Percentiles rank a stretch among this genome's conserved stretches.
These are phyloP conservation scores for Macropodus opercularis DNA, from an alignment of 2,797 vertebrate genomes.

Conservation along the genomic window DNA sequence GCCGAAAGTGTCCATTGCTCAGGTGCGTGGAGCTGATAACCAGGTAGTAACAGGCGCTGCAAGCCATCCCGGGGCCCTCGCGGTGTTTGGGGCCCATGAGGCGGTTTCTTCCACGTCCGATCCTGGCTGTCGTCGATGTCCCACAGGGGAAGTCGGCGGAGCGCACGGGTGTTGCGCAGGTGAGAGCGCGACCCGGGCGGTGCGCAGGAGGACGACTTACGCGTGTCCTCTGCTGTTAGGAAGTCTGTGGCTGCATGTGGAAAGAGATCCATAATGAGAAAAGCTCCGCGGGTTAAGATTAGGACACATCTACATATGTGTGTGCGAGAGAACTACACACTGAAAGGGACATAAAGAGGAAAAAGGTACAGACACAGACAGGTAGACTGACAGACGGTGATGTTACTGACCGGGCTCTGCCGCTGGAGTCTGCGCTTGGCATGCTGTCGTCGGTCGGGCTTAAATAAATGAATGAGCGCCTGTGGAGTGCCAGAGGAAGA, in stretches of 20 bases:
- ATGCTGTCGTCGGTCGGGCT: constrained; percentile 59
- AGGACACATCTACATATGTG: background rate
- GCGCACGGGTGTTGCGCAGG: constrained; percentile 33
- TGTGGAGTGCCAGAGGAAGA: constrained; percentile 65
- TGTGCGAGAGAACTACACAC: background rate
- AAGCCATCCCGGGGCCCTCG: constrained; percentile 85
- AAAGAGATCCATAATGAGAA: constrained; percentile 11
- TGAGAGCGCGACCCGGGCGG: constrained; percentile 7
- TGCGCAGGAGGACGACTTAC: constrained; percentile 31
- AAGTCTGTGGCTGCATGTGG: constrained; percentile 42
- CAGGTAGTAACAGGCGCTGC: constrained; percentile 95
- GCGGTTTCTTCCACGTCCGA: background rate
- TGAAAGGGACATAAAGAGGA: background rate
- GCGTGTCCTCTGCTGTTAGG: constrained; percentile 43
- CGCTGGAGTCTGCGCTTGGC: constrained; percentile 60
- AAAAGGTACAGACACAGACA: background rate
- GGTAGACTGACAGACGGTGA: constrained; percentile 1
- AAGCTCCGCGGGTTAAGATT: background rate
- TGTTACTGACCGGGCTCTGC: constrained; percentile 55
- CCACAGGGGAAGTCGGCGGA: constrained; percentile 16
- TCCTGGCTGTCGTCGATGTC: constrained; percentile 13
- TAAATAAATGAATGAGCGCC: constrained; percentile 65
- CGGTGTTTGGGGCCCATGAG: constrained; percentile 55
- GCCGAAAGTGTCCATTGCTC: constrained; percentile 96
- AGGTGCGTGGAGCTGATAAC: constrained; percentile 99